A percentile compares a stretch with the other conserved stretches of the same genome.
Conservation (phyloP, 92 coral and sea anemone genomes). For the Bergia sp. region DNA sequence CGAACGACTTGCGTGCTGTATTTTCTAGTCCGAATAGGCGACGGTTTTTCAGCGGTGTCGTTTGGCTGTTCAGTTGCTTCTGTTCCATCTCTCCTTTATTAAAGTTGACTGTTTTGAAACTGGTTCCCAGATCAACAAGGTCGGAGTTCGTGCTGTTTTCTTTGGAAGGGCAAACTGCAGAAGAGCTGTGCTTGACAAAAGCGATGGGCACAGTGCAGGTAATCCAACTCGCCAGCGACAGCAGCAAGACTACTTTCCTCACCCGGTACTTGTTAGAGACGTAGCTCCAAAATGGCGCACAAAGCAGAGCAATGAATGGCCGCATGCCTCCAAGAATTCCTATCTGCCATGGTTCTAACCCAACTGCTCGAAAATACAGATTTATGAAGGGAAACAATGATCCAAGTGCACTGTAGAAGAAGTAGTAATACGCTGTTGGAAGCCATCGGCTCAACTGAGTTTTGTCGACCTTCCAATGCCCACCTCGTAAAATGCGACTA, state of each 20-base stretch:
- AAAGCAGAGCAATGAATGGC: constrained; percentile 71
- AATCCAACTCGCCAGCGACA: constrained; percentile 77
- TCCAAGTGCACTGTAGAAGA: constrained; percentile 86
- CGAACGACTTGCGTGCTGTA: constrained; percentile 1
- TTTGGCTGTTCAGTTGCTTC: constrained; percentile 34
- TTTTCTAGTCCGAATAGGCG: constrained; percentile 1
- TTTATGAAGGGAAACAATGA: constrained; percentile 81
- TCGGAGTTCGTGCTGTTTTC: constrained; percentile 28
- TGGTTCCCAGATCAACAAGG: not conserved
- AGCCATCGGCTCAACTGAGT: constrained; percentile 68
- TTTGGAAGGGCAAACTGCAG: constrained; percentile 45
- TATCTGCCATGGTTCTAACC: constrained; percentile 86
- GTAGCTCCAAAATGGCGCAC: constrained; percentile 82
- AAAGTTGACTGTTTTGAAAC: not conserved
- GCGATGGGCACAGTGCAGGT: constrained; percentile 68
- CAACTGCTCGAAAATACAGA: constrained; percentile 75
- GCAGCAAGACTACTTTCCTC: constrained; percentile 66
- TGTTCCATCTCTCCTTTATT: constrained; percentile 21
- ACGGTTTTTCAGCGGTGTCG: not conserved
- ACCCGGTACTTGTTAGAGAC: constrained; percentile 70
- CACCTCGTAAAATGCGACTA: constrained; percentile 51
- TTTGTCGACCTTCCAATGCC: constrained; percentile 71
- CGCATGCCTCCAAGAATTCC: constrained; percentile 89
- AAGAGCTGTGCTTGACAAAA: constrained; percentile 57
- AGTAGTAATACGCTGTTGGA: constrained; percentile 73